These are phyloP conservation scores for Cirrhinus molitorella DNA, from an alignment of 2,797 vertebrate species.

Conservation along the genomic window DNA sequence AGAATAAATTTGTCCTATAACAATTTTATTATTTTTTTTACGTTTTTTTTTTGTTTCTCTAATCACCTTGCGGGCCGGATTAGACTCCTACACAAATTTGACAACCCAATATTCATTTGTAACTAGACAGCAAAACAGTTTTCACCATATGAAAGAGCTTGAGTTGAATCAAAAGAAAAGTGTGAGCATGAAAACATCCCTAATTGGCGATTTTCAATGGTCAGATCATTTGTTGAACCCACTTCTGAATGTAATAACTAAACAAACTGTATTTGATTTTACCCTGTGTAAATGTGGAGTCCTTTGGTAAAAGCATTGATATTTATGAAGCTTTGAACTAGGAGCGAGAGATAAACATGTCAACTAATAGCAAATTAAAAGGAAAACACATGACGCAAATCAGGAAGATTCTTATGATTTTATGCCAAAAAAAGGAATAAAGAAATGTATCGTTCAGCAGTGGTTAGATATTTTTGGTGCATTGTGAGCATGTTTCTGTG, in stretches of 20 bases:
- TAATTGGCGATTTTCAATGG: background rate
- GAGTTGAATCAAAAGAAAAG: constrained; percentile 8
- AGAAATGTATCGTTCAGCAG: background rate
- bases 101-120: background rate
- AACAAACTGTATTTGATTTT: constrained; percentile 4
- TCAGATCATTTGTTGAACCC: background rate
- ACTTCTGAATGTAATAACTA: background rate
- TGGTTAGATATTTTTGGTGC: constrained; percentile 16
- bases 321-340: constrained; percentile 15
- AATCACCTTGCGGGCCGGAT: background rate
- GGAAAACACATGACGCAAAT: constrained; percentile 1
- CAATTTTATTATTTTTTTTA: too few species aligned
- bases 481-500: background rate
- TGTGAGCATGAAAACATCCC: constrained; percentile 2
- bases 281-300: background rate
- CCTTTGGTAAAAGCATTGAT: background rate
- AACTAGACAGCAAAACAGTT: background rate
- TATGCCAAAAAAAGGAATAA: background rate
- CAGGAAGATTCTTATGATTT: background rate
- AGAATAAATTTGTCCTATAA: background rate
- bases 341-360: background rate
- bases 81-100: background rate
- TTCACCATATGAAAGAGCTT: background rate
- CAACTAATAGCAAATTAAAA: background rate
- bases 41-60: too few species aligned